Percentiles rank a stretch among this genome's conserved stretches.
phyloP scores from a whole-genome alignment of 1,140 invertebrate species.

The Drosophila ananassae region DNA sequence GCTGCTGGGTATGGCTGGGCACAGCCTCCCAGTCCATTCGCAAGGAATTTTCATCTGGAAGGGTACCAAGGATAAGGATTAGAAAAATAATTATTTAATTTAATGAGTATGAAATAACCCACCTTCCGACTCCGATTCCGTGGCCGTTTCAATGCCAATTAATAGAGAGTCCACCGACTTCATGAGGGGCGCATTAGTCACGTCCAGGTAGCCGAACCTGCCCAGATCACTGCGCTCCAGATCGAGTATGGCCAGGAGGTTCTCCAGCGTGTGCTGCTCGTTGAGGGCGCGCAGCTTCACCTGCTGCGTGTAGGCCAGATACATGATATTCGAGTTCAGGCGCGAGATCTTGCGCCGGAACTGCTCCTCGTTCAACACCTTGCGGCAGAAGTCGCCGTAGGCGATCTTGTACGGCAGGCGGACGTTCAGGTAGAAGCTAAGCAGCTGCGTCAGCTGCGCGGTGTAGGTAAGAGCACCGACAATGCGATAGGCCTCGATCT shows the following conservation, averaged over 20 bases:
- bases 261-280: conserved; percentile 89
- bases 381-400: conserved; percentile 91
- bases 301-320: conserved; percentile 92
- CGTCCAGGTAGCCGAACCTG: conserved; percentile 83
- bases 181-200: conserved; percentile 72
- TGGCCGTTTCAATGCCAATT: conserved; percentile 86
- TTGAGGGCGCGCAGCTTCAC: conserved; percentile 87
- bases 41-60: conserved; percentile 86
- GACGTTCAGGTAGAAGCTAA: conserved; percentile 91
- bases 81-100: no score
- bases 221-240: conserved; percentile 88
- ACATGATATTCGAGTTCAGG: conserved; percentile 92
- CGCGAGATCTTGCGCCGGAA: conserved; percentile 90
- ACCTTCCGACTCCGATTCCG: conserved; percentile 88
- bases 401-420: conserved; percentile 89
- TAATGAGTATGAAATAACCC: neutral
- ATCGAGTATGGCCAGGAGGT: conserved; percentile 89
- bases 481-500: conserved; percentile 89
- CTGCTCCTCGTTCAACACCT: conserved; percentile 87
- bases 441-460: conserved; percentile 90
- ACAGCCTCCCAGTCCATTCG: conserved; percentile 89
- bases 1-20: conserved; percentile 82
- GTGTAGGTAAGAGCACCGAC: conserved; percentile 92
- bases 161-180: conserved; percentile 87
- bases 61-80: no score